Base-by-base conservation (phyloP, 2,113 vertebrate species). In the Nyctibius bracteatus region DNA sequence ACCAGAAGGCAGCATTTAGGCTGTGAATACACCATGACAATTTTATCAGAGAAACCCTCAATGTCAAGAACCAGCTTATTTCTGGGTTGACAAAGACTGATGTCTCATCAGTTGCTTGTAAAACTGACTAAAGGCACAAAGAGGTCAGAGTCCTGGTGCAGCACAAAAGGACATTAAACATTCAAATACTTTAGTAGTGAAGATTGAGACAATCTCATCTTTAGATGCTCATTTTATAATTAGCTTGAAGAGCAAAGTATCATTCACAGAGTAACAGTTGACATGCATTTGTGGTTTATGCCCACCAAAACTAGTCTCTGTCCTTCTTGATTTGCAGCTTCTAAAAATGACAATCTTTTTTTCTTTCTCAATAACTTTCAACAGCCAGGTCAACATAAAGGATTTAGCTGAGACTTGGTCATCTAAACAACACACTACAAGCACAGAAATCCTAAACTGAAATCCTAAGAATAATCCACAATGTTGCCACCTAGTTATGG, bases 1-100 rank as follows among this genome's bases (percentile, higher is more conserved):
- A 97, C 97, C 97, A 97, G 97, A 97, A 98, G 94, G 96, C 85
- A 98, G 92, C 73, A 88, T 95, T 98, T 98, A 97, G 88, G 62
- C 94, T 97, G 95, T 95, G 96, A 98, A 97, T 96, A 92, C 70
- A 97, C 97, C 96, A 93, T 97, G 97, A 97, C 97, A 98, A 97
- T 97, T 97, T 98, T 98, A 98, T 98, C 97, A 98, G 96, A 97
- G 86, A 97, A 97, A 97, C 93, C 57, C 39, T 89, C 78, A 92
- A 8, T 95, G 96, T 98, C 97, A 98, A 97, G 92, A 97, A 86
- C 66, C 52, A 95, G 91, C 59, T 97, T 88, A 95, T 92, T 97
- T 96, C 73, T 80, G 65, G 4, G 14, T 57, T 97, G 97, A 97
- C 82, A 87, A 95, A 97, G 83, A 97, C 90, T 95, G 96, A 93